Evolutionary conservation across 1,140 invertebrate genomes (phyloP).

Genomic region (Leptopilina clavipes): DNA sequence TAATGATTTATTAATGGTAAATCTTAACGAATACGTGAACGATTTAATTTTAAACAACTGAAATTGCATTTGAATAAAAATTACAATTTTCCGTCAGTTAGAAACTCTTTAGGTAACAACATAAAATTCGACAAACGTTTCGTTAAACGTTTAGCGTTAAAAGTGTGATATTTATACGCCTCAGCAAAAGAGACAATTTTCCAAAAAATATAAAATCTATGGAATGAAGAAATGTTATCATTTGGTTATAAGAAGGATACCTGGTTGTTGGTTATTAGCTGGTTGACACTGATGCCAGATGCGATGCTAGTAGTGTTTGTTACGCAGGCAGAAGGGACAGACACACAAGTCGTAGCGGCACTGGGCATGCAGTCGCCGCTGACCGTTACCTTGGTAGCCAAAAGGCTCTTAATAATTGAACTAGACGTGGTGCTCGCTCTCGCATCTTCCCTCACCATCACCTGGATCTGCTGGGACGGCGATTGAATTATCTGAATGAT

Average conservation of each 20-base stretch:
- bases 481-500: constrained; percentile 43
- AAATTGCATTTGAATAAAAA: too few relatives aligned
- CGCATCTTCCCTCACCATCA: constrained; percentile 70
- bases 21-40: too few relatives aligned
- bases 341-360: constrained; percentile 72
- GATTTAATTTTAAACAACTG: too few relatives aligned
- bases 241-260: constrained; percentile 66
- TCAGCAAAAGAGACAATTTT: too few relatives aligned
- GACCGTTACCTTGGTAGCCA: constrained; percentile 88
- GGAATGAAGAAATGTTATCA: too few relatives aligned
- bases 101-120: too few relatives aligned
- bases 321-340: constrained; percentile 73
- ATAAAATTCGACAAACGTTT: too few relatives aligned
- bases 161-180: too few relatives aligned
- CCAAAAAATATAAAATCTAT: too few relatives aligned
- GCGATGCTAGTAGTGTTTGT: constrained; percentile 75
- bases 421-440: constrained; percentile 71
- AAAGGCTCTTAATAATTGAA: constrained; percentile 88
- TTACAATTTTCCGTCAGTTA: too few relatives aligned
- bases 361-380: constrained; percentile 78
- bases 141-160: too few relatives aligned
- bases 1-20: too few relatives aligned
- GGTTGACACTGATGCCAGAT: constrained; percentile 76
- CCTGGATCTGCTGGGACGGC: constrained; percentile 62
- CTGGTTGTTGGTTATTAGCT: constrained; percentile 75